A percentile compares a stretch with the other conserved stretches of the same genome.
Conservation (phyloP, 1,140 invertebrate species). For the Tetragnatha versicolor region DNA sequence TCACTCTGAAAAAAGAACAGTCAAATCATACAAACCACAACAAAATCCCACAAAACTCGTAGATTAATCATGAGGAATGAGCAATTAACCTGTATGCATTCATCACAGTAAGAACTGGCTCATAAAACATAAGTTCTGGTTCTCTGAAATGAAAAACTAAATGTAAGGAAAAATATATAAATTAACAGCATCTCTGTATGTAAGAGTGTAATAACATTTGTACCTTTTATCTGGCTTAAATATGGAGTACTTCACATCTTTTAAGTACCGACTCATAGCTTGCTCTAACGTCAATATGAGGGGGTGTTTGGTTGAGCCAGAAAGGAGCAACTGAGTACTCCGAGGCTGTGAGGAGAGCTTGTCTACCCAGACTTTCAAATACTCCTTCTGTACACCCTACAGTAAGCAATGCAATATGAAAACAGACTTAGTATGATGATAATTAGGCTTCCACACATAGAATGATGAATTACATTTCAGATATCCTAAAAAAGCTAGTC, state of each 20-base stretch:
- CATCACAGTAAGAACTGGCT: constrained; percentile 77
- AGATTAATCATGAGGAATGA: constrained; percentile 1
- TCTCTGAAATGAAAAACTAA: too few species aligned
- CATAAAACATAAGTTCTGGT: constrained; percentile 92
- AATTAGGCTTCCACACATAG: too few species aligned
- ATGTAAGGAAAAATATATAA: constrained; percentile 33
- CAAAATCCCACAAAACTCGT: background rate
- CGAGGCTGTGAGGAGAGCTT: constrained; percentile 75
- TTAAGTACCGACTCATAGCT: constrained; percentile 69
- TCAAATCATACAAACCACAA: background rate
- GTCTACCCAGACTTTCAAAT: constrained; percentile 77
- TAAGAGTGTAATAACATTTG: background rate
- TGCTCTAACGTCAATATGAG: constrained; percentile 74
- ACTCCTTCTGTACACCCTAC: constrained; percentile 76
- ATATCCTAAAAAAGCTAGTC: too few species aligned
- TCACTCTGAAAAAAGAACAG: constrained; percentile 77
- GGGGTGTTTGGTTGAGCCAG: constrained; percentile 70
- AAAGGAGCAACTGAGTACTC: constrained; percentile 75
- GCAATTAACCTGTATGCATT: constrained; percentile 84
- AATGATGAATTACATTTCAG: too few species aligned
- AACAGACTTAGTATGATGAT: too few species aligned
- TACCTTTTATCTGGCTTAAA: constrained; percentile 66
- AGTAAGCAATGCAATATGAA: constrained; percentile 35
- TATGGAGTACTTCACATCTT: constrained; percentile 62
- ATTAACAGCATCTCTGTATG: background rate